A percentile compares a stretch with the other conserved stretches of the same genome.
phyloP scores from a whole-genome alignment of 2,113 vertebrate species.

The Prionailurus bengalensis region DNA sequence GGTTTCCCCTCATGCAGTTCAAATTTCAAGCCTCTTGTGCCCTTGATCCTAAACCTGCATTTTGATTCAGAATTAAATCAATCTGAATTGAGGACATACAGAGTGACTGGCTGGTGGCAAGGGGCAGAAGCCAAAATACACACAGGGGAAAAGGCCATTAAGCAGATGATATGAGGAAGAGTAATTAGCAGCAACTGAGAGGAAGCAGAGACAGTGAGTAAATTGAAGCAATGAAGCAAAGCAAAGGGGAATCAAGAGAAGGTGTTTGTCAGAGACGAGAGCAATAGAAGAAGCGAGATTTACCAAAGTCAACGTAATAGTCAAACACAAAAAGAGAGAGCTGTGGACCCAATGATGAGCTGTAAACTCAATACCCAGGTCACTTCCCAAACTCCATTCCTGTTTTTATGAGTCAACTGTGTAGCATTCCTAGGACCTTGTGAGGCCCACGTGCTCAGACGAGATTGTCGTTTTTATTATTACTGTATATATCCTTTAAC shows the following conservation, averaged over 20 bases:
- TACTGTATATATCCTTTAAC: neutral
- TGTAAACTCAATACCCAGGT: neutral
- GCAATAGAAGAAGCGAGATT: neutral
- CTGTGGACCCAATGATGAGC: neutral
- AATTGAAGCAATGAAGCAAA: neutral
- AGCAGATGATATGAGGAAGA: neutral
- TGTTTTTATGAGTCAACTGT: neutral
- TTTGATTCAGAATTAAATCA: neutral
- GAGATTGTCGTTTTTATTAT: neutral
- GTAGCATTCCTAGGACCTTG: neutral
- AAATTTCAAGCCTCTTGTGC: neutral
- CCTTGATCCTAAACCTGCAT: neutral
- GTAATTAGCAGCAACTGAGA: neutral
- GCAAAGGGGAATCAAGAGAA: neutral
- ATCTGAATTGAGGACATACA: neutral
- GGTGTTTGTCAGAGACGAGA: neutral
- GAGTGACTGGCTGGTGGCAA: neutral
- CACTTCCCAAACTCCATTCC: neutral
- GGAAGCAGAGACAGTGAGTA: neutral
- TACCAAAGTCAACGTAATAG: neutral
- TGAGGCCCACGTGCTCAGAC: neutral
- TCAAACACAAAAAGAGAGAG: neutral
- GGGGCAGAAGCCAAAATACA: neutral
- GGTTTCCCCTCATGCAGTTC: neutral
- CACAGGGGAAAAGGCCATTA: neutral